Conservation (phyloP, 2,797 vertebrate species). For the Acanthurus tractus region DNA sequence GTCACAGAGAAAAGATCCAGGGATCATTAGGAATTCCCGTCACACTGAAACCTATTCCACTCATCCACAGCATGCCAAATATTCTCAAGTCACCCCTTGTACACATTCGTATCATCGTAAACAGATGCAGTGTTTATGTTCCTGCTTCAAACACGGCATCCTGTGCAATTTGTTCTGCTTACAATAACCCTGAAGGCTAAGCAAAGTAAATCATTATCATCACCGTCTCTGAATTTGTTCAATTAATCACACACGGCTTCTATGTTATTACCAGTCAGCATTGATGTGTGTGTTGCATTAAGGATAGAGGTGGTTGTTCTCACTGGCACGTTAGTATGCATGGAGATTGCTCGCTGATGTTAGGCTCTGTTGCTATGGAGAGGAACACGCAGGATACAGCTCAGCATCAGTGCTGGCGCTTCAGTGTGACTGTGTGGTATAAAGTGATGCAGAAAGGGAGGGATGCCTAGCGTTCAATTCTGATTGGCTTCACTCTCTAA, state of each 20-base stretch:
- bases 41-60: slow-evolving; percentile 70
- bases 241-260: not conserved
- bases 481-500: slow-evolving; percentile 68
- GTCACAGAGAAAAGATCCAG: slow-evolving; percentile 40
- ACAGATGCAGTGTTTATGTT: slow-evolving; percentile 11
- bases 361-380: slow-evolving; percentile 83
- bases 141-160: not conserved
- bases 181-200: not conserved
- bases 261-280: not conserved
- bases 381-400: slow-evolving; percentile 61
- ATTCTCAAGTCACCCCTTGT: slow-evolving; percentile 28
- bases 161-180: not conserved
- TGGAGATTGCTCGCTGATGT: slow-evolving; percentile 70
- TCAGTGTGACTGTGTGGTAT: slow-evolving; percentile 44
- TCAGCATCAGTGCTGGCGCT: slow-evolving; percentile 64
- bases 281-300: slow-evolving; percentile 21
- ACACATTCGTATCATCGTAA: not conserved
- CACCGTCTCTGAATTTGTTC: not conserved
- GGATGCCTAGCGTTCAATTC: slow-evolving; percentile 46
- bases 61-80: slow-evolving; percentile 57
- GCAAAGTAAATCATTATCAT: not conserved
- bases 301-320: slow-evolving; percentile 25
- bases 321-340: slow-evolving; percentile 69
- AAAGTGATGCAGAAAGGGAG: slow-evolving; percentile 64
- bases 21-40: slow-evolving; percentile 81